Evolutionary conservation across 2,797 vertebrate genomes (phyloP), one percentile per base, ranked within the genome.

Genomic region (Cryptoblepharus egeriae): DNA sequence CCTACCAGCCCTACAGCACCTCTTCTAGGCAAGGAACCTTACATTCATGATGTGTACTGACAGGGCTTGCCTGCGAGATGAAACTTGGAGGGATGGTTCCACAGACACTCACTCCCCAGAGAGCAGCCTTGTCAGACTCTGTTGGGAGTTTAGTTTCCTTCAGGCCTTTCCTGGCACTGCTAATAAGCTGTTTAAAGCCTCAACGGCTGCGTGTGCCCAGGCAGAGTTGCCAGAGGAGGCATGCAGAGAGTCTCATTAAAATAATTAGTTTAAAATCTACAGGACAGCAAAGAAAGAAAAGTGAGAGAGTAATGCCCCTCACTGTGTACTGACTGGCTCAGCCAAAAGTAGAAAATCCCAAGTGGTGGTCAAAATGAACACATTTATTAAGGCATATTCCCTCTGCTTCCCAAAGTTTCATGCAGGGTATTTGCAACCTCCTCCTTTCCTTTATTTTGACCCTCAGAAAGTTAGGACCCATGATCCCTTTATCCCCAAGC

Each of bases 371-470:
- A 8, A n/a, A 52, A 74, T 0, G 1, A 57, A 60, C 52, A 45
- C 3, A 60, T 58, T 67, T 42, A 68, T 60, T 8, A 68, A 52
- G 37, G 45, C 32, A 45, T 35, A 16, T 64, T 30, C 37, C 24
- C 80, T 75, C 18, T 42, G 45, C 24, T 52, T 12, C 13, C 12
- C 0, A 0, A 35, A 2, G 0, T 1, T 28, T 20, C 20, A 0
- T 0, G 39, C 80, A 75, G 42, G 68, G 58, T 74, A 10, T 0
- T 3, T 58, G 5, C 67, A 26, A 24, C 8, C 45, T 12, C 35
- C 30, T 71, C 18, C 26, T 32, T 18, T n/a, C 13, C 7, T 42
- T 35, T 12, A 26, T 24, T 60, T 71, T 35, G 5, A 42, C 13
- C 28, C n/a, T 9, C 24, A 45, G 58, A 52, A 79, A 39, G 15